phyloP scores from a whole-genome alignment of 2,113 vertebrate species.

The Paramisgurnus dabryanus region DNA sequence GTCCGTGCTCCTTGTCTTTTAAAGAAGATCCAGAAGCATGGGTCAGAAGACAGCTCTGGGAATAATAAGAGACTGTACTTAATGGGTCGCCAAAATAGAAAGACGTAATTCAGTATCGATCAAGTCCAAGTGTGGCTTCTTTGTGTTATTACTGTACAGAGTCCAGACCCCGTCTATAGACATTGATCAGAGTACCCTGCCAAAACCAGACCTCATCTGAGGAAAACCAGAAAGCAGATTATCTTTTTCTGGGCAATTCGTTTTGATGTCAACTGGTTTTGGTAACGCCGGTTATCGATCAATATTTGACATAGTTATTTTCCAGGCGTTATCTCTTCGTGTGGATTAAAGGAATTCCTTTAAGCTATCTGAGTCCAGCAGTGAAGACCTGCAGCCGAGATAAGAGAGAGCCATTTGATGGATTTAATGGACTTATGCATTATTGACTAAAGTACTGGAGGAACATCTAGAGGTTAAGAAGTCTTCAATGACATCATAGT shows the following conservation, averaged over 20 bases:
- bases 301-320: slow-evolving; percentile 53
- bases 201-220: slow-evolving; percentile 62
- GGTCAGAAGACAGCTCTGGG: slow-evolving; percentile 46
- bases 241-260: slow-evolving; percentile 54
- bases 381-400: background rate
- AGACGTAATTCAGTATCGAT: slow-evolving; percentile 77
- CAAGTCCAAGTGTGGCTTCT: slow-evolving; percentile 52
- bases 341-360: background rate
- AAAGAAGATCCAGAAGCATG: slow-evolving; percentile 14
- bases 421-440: background rate
- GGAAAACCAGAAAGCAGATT: slow-evolving; percentile 48
- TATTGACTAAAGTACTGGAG: background rate
- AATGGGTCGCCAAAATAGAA: slow-evolving; percentile 68
- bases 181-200: slow-evolving; percentile 65
- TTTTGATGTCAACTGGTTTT: slow-evolving; percentile 55
- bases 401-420: background rate
- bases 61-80: slow-evolving; percentile 64
- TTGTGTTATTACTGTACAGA: slow-evolving; percentile 58
- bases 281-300: slow-evolving; percentile 42
- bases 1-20: background rate
- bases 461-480: background rate
- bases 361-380: background rate
- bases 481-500: background rate
- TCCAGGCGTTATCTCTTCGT: slow-evolving; percentile 11
- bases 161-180: slow-evolving; percentile 49